Base-by-base conservation (phyloP, 2,113 vertebrate genomes). In the Psilopogon haemacephalus region DNA sequence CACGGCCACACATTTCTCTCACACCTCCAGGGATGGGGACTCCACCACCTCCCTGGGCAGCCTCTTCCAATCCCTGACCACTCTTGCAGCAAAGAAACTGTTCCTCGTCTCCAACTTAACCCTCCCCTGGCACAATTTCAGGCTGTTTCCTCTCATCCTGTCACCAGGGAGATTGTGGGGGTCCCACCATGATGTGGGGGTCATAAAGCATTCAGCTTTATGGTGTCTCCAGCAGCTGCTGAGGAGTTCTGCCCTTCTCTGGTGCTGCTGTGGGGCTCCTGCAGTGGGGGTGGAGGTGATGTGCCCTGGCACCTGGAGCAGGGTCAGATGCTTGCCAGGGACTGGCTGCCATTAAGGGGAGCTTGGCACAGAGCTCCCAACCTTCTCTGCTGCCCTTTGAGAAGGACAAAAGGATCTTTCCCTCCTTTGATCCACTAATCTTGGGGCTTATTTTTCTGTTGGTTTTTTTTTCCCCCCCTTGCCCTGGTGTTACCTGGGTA, bases 251-350 rank as follows among this genome's bases (percentile, higher is more conserved):
- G 37, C 6, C 40, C 58, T 48, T 26, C 42, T 12, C 17, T 13
- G 0, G 0, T 12, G 35, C 32, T 58, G 46, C 13, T 16, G 30
- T 6, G 40, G 38, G 4, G 74, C 16, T 67, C 30, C 30, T 1
- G 2, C 5, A 28, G 32, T 3, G 2, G 33, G 42, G 19, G 1
- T 16, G 26, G 59, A 64, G 42, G 59, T 12, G 46, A 71, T 12
- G 64, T 52, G 69, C n/a, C 86, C 35, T 30, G 55, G 24, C 82
- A 54, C 9, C 8, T 48, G 23, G 30, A 48, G 30, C 28, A 7
- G 27, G 56, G 62, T 73, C 21, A 1, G 7, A 8, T 1, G 32
- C 33, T 58, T 30, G 24, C 63, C 74, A 44, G 2, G 30, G 40
- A 70, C 24, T 10, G 23, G n/a, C 65, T 87, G 74, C 46, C 30